A percentile compares a stretch with the other conserved stretches of the same genome.
Evolutionary conservation across 2,113 vertebrate genomes (phyloP).

Genomic region (Caranx melampygus): DNA sequence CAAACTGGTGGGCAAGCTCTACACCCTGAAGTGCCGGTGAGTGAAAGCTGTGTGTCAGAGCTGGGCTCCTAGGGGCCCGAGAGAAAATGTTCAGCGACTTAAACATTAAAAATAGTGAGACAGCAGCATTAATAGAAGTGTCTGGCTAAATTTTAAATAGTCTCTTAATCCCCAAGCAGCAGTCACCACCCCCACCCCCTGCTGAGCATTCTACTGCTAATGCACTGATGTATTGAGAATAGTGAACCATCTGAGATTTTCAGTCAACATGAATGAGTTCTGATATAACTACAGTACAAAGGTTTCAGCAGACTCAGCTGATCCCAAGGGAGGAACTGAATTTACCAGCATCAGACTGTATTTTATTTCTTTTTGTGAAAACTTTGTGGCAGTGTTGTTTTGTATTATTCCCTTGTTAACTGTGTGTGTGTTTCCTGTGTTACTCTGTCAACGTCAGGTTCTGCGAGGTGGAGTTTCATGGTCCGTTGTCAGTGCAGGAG

Average conservation of each 20-base stretch:
- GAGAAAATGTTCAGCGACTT: neutral
- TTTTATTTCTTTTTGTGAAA: slow-evolving; percentile 23
- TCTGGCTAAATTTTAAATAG: slow-evolving; percentile 46
- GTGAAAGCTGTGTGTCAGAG: slow-evolving; percentile 20
- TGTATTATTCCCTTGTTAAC: neutral
- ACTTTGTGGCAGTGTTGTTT: neutral
- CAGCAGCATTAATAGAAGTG: slow-evolving; percentile 18
- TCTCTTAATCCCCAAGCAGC: slow-evolving; percentile 45
- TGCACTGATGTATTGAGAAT: slow-evolving; percentile 48
- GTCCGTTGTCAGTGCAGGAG: slow-evolving; percentile 95
- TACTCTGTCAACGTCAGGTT: slow-evolving; percentile 82
- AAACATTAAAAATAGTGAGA: slow-evolving; percentile 15
- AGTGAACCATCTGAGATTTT: slow-evolving; percentile 61
- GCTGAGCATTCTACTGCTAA: slow-evolving; percentile 14
- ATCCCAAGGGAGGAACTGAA: slow-evolving; percentile 21
- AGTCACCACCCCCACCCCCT: slow-evolving; percentile 14
- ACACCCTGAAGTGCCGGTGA: slow-evolving; percentile 97
- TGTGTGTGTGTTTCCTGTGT: neutral
- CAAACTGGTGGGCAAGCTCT: slow-evolving; percentile 95
- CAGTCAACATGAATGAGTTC: slow-evolving; percentile 38
- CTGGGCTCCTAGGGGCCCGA: neutral
- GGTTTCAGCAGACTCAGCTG: neutral
- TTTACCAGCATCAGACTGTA: neutral
- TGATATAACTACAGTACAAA: slow-evolving; percentile 37
- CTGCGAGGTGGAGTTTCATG: slow-evolving; percentile 96